These are phyloP conservation scores for Seira sanloemensis DNA, from an alignment of 2,888 invertebrate species.

Conservation along the genomic window DNA sequence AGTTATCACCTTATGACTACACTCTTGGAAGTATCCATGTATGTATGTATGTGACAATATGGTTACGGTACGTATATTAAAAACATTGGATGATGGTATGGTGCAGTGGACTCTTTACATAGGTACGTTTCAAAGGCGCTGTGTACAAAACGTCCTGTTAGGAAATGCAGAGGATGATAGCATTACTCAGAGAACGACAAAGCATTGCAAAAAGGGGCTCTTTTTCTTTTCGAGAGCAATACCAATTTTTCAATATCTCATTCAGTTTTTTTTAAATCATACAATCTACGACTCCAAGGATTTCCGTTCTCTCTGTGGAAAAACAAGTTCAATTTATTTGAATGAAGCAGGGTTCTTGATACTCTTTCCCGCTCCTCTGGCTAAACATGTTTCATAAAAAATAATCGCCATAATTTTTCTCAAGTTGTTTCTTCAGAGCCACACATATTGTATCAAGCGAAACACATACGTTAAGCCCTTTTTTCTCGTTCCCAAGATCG, in stretches of 20 bases:
- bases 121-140: not conserved
- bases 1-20: conserved; percentile 6
- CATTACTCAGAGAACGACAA: not conserved
- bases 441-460: not conserved
- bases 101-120: not conserved
- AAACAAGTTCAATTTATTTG: conserved; percentile 14
- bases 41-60: not conserved
- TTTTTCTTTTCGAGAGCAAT: conserved; percentile 20
- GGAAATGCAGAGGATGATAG: not conserved
- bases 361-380: conserved; percentile 3
- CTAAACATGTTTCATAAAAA: conserved; percentile 8
- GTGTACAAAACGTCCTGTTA: not conserved
- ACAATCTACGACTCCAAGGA: conserved; percentile 2
- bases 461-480: conserved; percentile 15
- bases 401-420: conserved; percentile 14
- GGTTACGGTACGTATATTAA: not conserved
- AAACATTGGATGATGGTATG: conserved; percentile 4
- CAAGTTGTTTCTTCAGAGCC: conserved; percentile 1
- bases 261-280: not conserved
- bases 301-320: not conserved
- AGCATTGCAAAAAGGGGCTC: not conserved
- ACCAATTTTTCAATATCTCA: conserved; percentile 45
- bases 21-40: too few relatives aligned
- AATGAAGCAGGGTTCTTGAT: conserved; percentile 4
- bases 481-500: not conserved